Evolutionary conservation across 2,888 invertebrate species (phyloP).

Genomic region (Ptychoptera albimana): DNA sequence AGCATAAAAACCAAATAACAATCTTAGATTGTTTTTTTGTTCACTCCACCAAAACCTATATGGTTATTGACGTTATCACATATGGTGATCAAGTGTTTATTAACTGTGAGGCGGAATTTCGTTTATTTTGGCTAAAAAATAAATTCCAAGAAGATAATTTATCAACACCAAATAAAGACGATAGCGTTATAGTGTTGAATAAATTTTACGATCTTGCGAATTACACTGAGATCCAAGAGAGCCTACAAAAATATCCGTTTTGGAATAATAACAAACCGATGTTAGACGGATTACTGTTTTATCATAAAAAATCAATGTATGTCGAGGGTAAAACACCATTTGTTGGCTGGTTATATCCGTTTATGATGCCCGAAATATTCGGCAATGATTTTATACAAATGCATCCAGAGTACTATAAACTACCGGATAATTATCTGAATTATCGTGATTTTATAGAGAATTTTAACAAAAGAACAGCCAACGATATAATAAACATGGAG

Average conservation of each 20-base stretch:
- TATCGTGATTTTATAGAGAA: conserved; percentile 32
- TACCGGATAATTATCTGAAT: conserved; percentile 32
- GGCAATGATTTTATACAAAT: conserved; percentile 28
- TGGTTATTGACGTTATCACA: conserved; percentile 55
- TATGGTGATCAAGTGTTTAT: conserved; percentile 22
- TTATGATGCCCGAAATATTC: conserved; percentile 70
- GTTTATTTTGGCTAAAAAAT: conserved; percentile 67
- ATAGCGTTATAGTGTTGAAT: conserved; percentile 17
- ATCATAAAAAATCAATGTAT: conserved; percentile 70
- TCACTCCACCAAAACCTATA: conserved; percentile 42
- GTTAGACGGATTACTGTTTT: conserved; percentile 83
- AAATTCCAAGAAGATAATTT: conserved; percentile 44
- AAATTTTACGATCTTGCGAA: conserved; percentile 20
- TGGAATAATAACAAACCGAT: conserved; percentile 28
- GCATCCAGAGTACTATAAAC: conserved; percentile 24
- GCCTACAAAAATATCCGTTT: conserved; percentile 20
- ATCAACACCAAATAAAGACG: conserved; percentile 12
- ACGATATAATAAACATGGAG: conserved; percentile 13
- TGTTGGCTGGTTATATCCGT: conserved; percentile 82
- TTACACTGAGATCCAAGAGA: conserved; percentile 13
- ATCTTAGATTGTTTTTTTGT: conserved; percentile 73
- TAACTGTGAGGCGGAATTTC: conserved; percentile 44
- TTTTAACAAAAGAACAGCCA: conserved; percentile 22
- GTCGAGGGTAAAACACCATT: conserved; percentile 65
- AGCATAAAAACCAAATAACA: conserved; percentile 12